Conservation (phyloP, 1,140 invertebrate genomes). For the Centruroides vittatus region DNA sequence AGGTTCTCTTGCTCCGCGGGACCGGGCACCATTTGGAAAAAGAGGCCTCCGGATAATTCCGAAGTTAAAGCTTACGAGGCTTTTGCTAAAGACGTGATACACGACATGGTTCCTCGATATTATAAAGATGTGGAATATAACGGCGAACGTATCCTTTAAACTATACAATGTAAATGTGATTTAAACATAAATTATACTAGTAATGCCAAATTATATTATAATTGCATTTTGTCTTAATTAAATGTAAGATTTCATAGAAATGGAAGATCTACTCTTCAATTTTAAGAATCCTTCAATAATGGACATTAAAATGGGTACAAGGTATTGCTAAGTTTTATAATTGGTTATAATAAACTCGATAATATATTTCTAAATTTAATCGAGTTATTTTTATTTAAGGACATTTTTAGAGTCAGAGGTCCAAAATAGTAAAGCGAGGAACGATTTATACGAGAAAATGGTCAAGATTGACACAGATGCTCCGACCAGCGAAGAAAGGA, state of each 20-base stretch:
- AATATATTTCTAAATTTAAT: not conserved
- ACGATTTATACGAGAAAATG: constrained; percentile 83
- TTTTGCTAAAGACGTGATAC: constrained; percentile 56
- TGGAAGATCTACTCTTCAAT: constrained; percentile 71
- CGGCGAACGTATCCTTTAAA: constrained; percentile 49
- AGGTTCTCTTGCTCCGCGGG: constrained; percentile 80
- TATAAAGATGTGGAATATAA: constrained; percentile 72
- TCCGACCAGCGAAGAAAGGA: constrained; percentile 66
- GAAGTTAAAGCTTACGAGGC: constrained; percentile 60
- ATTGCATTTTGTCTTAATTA: constrained; percentile 8
- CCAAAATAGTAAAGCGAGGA: constrained; percentile 56
- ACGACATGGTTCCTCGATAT: constrained; percentile 68
- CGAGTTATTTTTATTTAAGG: constrained; percentile 20
- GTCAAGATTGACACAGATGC: constrained; percentile 74
- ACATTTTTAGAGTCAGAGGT: constrained; percentile 93
- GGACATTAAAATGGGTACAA: constrained; percentile 83
- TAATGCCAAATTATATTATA: too few species aligned
- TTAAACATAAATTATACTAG: too few species aligned
- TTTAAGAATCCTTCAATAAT: constrained; percentile 77
- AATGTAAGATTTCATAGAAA: constrained; percentile 54
- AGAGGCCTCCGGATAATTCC: constrained; percentile 40
- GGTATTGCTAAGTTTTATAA: constrained; percentile 25
- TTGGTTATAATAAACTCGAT: too few species aligned
- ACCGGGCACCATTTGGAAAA: constrained; percentile 86
- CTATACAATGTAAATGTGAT: not conserved